These are phyloP conservation scores for Xenopus borealis DNA, from an alignment of 2,113 vertebrate genomes.

Conservation along the genomic window DNA sequence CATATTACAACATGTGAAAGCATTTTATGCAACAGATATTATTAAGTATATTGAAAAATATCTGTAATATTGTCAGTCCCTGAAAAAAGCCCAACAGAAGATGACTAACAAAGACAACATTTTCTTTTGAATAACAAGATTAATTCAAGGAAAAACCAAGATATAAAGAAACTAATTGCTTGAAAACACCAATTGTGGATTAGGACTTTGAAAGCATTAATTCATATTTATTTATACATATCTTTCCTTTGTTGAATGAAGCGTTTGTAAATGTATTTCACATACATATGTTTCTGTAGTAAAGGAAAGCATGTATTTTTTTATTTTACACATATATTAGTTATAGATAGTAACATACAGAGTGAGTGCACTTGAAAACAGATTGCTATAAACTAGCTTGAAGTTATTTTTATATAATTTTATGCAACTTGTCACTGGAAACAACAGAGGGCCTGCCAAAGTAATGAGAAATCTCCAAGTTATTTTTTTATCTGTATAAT, in stretches of 20 bases:
- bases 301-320: neutral
- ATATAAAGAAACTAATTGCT: too few species aligned
- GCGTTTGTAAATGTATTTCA: neutral
- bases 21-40: too few species aligned
- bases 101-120: too few species aligned
- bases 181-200: too few species aligned
- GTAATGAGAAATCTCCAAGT: constrained; percentile 1
- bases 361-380: constrained; percentile 10
- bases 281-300: neutral
- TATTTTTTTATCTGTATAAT: constrained; percentile 22
- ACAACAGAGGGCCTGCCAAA: constrained; percentile 24
- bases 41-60: too few species aligned
- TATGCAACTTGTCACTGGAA: constrained; percentile 13
- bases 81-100: too few species aligned
- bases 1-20: too few species aligned
- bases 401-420: constrained; percentile 30
- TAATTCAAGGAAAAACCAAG: too few species aligned
- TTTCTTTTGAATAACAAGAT: too few species aligned
- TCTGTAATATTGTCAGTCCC: too few species aligned
- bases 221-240: too few species aligned
- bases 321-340: neutral
- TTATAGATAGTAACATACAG: constrained; percentile 16
- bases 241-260: neutral
- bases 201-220: too few species aligned
- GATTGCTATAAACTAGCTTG: neutral